Evolutionary conservation across 1,140 invertebrate genomes (phyloP).

Genomic region (Tetramorium simillimum): DNA sequence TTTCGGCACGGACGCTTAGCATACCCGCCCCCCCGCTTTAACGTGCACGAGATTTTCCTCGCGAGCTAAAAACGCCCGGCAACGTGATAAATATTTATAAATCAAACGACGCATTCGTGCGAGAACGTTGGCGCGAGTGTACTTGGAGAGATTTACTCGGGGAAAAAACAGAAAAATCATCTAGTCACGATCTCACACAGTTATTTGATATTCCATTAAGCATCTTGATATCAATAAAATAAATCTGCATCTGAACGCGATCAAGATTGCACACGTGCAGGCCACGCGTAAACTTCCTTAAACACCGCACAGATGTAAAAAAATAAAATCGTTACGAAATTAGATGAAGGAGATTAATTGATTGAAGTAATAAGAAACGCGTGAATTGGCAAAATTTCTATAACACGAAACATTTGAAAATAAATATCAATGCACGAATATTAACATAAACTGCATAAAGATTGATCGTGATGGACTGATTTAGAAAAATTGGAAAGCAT

Average conservation of each 20-base stretch:
- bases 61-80: slow-evolving; percentile 17
- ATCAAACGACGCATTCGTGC: slow-evolving; percentile 9
- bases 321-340: neutral
- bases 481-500: slow-evolving; percentile 7
- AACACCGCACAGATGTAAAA: neutral
- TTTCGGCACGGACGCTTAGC: neutral
- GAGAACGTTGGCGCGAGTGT: neutral
- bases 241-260: neutral
- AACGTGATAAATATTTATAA: slow-evolving; percentile 59
- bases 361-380: neutral
- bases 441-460: neutral
- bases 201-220: slow-evolving; percentile 8
- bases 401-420: neutral
- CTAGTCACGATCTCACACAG: neutral
- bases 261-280: neutral
- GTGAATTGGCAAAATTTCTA: neutral
- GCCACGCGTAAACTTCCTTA: neutral
- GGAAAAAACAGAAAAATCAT: neutral
- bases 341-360: neutral
- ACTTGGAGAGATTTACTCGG: slow-evolving; percentile 6
- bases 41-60: neutral
- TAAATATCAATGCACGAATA: neutral
- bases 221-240: slow-evolving; percentile 9
- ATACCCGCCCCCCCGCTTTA: neutral
- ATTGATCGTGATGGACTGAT: slow-evolving; percentile 14